Conservation (phyloP, 2,113 vertebrate genomes). For the Gymnogyps californianus region DNA sequence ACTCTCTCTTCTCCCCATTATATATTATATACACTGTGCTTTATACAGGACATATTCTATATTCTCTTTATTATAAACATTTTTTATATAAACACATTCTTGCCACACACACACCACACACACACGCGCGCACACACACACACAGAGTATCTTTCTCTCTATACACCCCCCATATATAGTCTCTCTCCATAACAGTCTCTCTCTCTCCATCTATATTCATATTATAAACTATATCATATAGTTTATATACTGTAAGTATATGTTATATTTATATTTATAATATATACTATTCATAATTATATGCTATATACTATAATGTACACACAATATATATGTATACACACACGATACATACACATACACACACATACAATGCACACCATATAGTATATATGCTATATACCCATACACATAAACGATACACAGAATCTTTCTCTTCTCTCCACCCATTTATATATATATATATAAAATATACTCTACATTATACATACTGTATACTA, state of each 20-base stretch:
- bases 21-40: not conserved
- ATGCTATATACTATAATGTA: not conserved
- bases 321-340: not conserved
- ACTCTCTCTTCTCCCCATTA: not conserved
- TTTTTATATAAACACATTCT: not conserved
- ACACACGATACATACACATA: not conserved
- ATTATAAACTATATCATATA: not conserved
- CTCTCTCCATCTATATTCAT: not conserved
- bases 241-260: not conserved
- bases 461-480: not conserved
- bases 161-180: not conserved
- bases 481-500: not conserved
- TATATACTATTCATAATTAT: not conserved
- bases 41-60: too few species aligned
- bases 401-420: not conserved
- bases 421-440: not conserved
- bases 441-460: not conserved
- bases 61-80: not conserved
- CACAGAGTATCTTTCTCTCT: not conserved
- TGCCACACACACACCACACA: too few species aligned
- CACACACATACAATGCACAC: not conserved
- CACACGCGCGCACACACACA: too few species aligned
- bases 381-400: not conserved
- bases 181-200: too few species aligned
- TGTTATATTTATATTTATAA: not conserved